Evolutionary conservation across 2,797 vertebrate genomes (phyloP).

Genomic region (Paramormyrops hopkinsi): DNA sequence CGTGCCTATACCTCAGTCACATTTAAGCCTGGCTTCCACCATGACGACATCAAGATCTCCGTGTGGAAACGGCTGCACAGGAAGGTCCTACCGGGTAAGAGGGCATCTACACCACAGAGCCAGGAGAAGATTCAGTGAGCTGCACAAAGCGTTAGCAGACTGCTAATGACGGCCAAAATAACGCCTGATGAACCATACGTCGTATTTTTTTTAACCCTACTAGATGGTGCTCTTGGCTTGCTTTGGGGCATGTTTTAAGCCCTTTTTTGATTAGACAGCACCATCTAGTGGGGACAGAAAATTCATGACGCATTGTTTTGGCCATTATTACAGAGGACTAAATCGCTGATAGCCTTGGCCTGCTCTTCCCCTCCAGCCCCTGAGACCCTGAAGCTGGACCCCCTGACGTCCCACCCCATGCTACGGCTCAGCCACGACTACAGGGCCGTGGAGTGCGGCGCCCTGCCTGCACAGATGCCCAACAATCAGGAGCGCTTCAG

Average conservation of each 20-base stretch:
- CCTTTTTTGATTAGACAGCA: background rate
- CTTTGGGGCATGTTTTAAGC: background rate
- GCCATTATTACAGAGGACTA: background rate
- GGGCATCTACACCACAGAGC: background rate
- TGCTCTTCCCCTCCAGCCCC: conserved; percentile 50
- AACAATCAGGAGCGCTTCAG: conserved; percentile 71
- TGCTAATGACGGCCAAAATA: background rate
- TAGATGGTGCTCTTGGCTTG: background rate
- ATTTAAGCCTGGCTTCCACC: conserved; percentile 73
- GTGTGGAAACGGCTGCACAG: conserved; percentile 75
- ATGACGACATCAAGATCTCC: conserved; percentile 70
- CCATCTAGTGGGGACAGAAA: background rate
- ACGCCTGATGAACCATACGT: background rate
- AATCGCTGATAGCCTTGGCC: background rate
- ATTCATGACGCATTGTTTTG: background rate
- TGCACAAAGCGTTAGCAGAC: background rate
- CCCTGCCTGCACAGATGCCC: conserved; percentile 51
- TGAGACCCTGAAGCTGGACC: conserved; percentile 66
- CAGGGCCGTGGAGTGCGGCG: conserved; percentile 61
- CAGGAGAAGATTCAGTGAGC: background rate
- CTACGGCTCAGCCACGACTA: conserved; percentile 64
- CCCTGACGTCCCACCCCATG: conserved; percentile 67
- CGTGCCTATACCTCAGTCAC: conserved; percentile 61
- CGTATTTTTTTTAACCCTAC: background rate
- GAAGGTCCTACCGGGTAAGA: conserved; percentile 67